phyloP scores from a whole-genome alignment of 2,888 invertebrate species.

The Amiota mariae region DNA sequence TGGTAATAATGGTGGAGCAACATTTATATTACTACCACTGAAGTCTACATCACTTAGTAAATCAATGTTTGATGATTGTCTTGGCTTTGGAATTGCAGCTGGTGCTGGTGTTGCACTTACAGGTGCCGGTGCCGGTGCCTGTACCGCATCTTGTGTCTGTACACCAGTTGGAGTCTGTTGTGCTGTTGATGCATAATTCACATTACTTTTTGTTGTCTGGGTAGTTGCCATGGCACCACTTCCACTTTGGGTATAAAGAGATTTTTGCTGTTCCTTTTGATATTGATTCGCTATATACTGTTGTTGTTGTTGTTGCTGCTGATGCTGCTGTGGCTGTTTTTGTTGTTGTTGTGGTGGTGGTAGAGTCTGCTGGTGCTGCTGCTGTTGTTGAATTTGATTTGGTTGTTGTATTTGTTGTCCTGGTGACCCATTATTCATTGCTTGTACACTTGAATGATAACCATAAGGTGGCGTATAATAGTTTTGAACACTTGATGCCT shows the following conservation, averaged over 20 bases:
- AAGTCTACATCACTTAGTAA: slow-evolving; percentile 85
- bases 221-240: slow-evolving; percentile 66
- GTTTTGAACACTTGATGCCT: slow-evolving; percentile 35
- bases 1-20: slow-evolving; percentile 60
- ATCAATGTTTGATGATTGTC: slow-evolving; percentile 77
- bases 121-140: slow-evolving; percentile 29
- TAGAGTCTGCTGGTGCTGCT: background rate
- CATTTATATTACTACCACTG: slow-evolving; percentile 65
- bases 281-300: slow-evolving; percentile 28
- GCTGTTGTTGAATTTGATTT: slow-evolving; percentile 3
- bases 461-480: slow-evolving; percentile 71
- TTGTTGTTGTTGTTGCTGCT: slow-evolving; percentile 28
- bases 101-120: slow-evolving; percentile 33
- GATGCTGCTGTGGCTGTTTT: slow-evolving; percentile 36
- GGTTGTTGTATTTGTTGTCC: background rate
- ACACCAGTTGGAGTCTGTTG: slow-evolving; percentile 35
- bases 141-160: background rate
- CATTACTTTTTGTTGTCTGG: slow-evolving; percentile 69
- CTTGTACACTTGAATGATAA: slow-evolving; percentile 58
- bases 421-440: slow-evolving; percentile 28
- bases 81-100: slow-evolving; percentile 18
- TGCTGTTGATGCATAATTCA: slow-evolving; percentile 57
- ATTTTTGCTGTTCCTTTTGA: slow-evolving; percentile 41
- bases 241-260: slow-evolving; percentile 71
- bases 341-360: background rate